Conservation (phyloP, 2,113 vertebrate genomes). For the Antechinus flavipes region DNA sequence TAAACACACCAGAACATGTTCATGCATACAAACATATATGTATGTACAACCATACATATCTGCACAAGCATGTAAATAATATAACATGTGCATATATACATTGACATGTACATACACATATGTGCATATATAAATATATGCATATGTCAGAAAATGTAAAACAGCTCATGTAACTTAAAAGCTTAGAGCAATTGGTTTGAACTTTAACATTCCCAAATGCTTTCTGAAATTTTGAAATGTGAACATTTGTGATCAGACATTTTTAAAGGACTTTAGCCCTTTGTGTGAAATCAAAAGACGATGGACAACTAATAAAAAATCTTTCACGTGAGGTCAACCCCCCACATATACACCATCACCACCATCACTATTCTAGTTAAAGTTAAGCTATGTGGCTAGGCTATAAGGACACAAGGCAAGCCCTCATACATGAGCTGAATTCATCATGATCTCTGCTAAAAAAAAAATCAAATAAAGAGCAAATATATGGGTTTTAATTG, state of each 20-base stretch:
- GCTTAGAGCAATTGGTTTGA: neutral
- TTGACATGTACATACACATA: neutral
- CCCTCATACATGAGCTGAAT: no score
- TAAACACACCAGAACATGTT: neutral
- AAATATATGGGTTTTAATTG: no score
- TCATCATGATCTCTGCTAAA: no score
- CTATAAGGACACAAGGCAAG: no score
- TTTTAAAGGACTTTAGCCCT: neutral
- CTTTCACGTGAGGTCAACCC: neutral
- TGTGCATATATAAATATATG: neutral
- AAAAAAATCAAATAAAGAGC: no score
- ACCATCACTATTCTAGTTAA: no score
- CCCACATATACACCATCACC: no score
- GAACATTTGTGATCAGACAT: no score
- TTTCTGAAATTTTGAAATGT: neutral
- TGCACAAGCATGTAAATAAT: neutral
- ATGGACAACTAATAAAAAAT: neutral
- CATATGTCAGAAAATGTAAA: neutral
- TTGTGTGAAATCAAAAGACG: slow-evolving; percentile 14
- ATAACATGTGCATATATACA: no score
- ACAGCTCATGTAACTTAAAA: neutral
- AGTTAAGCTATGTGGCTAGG: no score
- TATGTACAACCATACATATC: neutral
- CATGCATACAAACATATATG: neutral
- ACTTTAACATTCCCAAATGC: neutral